Conservation (phyloP, 2,113 vertebrate species). For the Myotis davidii region DNA sequence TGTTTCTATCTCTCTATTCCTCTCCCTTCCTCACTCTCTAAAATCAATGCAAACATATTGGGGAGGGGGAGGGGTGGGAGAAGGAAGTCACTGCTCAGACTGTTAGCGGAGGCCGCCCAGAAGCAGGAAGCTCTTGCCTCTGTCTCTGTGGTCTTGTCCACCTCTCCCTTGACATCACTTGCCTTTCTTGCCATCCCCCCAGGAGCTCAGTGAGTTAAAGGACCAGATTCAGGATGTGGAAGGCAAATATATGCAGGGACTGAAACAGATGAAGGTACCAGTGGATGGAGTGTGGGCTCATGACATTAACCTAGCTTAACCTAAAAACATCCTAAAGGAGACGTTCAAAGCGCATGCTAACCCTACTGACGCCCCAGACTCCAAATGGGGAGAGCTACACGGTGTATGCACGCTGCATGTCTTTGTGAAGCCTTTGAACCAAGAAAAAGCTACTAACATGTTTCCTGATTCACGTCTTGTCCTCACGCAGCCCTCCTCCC, state of each 20-base stretch:
- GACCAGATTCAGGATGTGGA: slow-evolving; percentile 98
- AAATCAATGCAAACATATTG: no score
- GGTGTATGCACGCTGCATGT: no score
- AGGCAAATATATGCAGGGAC: slow-evolving; percentile 94
- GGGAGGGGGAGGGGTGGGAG: no score
- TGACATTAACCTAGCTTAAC: slow-evolving; percentile 71
- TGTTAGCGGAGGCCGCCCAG: accelerated
- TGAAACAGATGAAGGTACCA: slow-evolving; percentile 96
- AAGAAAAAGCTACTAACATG: accelerated
- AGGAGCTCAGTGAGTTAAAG: slow-evolving; percentile 98
- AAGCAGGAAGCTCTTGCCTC: accelerated
- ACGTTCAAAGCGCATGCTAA: neutral
- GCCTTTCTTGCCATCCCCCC: slow-evolving; percentile 76
- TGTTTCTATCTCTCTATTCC: no score
- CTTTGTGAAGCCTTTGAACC: neutral
- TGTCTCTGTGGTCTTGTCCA: accelerated
- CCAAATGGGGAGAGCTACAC: neutral
- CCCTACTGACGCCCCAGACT: neutral
- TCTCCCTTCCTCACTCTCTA: no score
- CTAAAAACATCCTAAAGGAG: neutral
- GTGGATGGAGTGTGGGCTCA: neutral
- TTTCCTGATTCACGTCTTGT: neutral
- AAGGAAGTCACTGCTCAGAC: neutral
- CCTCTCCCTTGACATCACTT: neutral
- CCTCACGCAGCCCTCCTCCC: neutral